Evolutionary conservation across 2,888 invertebrate species (phyloP).

Genomic region (Trissonchulus latispiculum): DNA sequence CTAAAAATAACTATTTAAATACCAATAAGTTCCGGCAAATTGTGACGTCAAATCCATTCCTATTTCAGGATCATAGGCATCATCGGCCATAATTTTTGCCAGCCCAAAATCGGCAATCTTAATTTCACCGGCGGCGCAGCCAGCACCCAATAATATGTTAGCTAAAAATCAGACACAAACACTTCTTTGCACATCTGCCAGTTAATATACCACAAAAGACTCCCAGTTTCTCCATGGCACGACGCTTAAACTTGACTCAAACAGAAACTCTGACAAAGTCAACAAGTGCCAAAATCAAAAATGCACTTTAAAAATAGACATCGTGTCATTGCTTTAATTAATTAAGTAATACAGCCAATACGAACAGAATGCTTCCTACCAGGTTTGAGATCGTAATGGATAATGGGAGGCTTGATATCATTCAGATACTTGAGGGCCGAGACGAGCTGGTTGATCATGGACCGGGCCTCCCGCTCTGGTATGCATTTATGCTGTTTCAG

Average conservation of each 20-base stretch:
- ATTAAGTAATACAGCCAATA: no score
- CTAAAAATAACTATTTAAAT: no score
- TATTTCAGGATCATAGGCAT: constrained; percentile 83
- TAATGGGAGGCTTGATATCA: constrained; percentile 98
- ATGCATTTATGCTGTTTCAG: constrained; percentile 88
- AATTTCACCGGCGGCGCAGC: constrained; percentile 95
- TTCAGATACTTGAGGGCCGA: constrained; percentile 98
- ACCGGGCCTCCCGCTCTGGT: constrained; percentile 96
- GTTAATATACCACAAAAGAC: no score
- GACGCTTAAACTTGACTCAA: no score
- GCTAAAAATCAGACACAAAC: no score
- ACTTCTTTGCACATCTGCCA: no score
- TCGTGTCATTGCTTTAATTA: no score
- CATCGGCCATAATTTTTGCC: constrained; percentile 98
- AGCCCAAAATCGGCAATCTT: constrained; percentile 99
- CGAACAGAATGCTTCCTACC: no score
- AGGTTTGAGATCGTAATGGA: constrained; percentile 98
- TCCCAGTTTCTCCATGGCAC: no score
- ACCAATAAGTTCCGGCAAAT: constrained; percentile 99
- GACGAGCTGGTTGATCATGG: constrained; percentile 98
- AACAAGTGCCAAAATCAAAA: no score
- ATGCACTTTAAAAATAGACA: no score
- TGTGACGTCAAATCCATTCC: constrained; percentile 99
- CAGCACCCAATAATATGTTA: constrained; percentile 91
- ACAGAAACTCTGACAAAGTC: no score